A percentile compares a stretch with the other conserved stretches of the same genome.
Conservation (phyloP, 2,888 invertebrate species). For the Apamea sordens region DNA sequence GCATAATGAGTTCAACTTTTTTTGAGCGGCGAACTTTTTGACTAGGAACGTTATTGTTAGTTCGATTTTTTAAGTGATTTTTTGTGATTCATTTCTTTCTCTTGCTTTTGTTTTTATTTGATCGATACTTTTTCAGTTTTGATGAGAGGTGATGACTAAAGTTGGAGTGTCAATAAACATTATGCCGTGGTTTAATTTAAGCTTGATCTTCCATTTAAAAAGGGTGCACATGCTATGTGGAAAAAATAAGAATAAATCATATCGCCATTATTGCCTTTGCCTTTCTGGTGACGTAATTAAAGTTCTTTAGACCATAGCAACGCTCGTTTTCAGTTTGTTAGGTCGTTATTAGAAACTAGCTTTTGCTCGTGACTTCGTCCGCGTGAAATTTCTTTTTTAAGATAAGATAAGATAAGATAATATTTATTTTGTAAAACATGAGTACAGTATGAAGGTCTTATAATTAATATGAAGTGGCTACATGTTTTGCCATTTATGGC, state of each 20-base stretch:
- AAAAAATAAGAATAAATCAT: neutral
- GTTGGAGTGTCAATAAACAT: neutral
- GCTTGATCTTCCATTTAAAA: neutral
- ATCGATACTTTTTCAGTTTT: neutral
- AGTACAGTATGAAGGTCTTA: too few species aligned
- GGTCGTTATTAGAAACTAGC: neutral
- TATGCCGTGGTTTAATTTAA: neutral
- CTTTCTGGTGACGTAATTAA: neutral
- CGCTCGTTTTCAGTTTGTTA: neutral
- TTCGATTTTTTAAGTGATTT: slow-evolving; percentile 34
- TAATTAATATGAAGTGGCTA: too few species aligned
- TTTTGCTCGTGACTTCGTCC: too few species aligned
- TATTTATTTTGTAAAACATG: too few species aligned
- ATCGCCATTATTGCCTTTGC: neutral
- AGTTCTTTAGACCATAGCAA: neutral
- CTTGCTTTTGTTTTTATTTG: neutral
- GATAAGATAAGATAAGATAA: too few species aligned
- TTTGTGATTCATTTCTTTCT: slow-evolving; percentile 1
- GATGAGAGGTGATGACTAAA: neutral
- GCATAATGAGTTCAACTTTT: slow-evolving; percentile 78
- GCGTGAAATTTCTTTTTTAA: too few species aligned
- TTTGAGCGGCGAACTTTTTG: slow-evolving; percentile 65
- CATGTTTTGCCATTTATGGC: too few species aligned
- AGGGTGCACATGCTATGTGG: neutral
- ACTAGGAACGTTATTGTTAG: slow-evolving; percentile 51